phyloP scores from a whole-genome alignment of 2,113 vertebrate species.

The Vombatus ursinus region DNA sequence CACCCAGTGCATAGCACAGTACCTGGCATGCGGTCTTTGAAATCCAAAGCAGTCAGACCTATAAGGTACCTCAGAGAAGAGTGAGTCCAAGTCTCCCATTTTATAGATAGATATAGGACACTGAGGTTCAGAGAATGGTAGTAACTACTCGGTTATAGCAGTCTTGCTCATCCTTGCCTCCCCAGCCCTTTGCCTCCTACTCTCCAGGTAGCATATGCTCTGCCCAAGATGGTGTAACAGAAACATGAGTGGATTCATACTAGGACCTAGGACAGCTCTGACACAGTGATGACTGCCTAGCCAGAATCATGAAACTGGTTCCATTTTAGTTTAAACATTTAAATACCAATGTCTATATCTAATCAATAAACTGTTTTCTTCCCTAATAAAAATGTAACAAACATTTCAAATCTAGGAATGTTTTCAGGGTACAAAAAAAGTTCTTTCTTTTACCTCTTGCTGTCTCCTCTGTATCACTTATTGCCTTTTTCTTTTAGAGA shows the following conservation, averaged over 20 bases:
- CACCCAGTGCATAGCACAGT: too few relatives aligned
- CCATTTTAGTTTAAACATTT: not conserved
- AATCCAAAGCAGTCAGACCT: not conserved
- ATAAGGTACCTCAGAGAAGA: not conserved
- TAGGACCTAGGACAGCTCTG: not conserved
- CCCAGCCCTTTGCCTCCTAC: not conserved
- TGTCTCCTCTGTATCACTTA: constrained; percentile 72
- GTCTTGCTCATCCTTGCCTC: not conserved
- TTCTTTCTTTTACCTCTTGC: constrained; percentile 74
- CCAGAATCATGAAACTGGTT: not conserved
- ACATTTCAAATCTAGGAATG: not conserved
- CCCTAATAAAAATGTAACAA: not conserved
- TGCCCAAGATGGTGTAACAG: not conserved
- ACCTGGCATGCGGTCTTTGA: not conserved
- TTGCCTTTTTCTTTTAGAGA: constrained; percentile 73
- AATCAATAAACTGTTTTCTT: not conserved
- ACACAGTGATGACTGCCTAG: not conserved
- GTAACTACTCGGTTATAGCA: not conserved
- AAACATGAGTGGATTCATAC: not conserved
- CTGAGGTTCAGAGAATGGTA: not conserved
- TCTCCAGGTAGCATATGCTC: not conserved
- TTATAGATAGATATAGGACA: not conserved
- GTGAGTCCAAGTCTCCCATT: not conserved
- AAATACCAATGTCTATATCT: constrained; percentile 31
- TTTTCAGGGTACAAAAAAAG: constrained; percentile 62